A percentile compares a stretch with the other conserved stretches of the same genome.
Conservation (phyloP, 1,140 invertebrate species). For the Tetragnatha versicolor region DNA sequence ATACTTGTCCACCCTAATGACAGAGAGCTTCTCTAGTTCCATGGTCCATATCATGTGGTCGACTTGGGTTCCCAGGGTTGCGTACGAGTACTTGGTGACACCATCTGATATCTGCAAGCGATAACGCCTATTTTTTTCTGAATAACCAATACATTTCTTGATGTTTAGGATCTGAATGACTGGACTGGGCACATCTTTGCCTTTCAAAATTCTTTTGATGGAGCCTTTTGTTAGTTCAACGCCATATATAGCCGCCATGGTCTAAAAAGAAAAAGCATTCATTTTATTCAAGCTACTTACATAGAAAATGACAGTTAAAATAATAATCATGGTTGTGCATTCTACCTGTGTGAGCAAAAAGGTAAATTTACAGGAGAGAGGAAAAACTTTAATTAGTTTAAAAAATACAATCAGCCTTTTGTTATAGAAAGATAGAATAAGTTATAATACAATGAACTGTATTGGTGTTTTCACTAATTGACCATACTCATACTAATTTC, state of each 20-base stretch:
- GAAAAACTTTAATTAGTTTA: no score
- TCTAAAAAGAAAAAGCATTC: conserved; percentile 13
- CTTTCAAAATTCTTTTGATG: conserved; percentile 32
- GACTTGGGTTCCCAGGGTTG: conserved; percentile 88
- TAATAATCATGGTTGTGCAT: no score
- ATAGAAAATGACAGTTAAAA: no score
- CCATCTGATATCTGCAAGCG: conserved; percentile 87
- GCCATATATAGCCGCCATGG: conserved; percentile 5
- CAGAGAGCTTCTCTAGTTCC: conserved; percentile 75
- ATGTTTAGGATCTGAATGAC: conserved; percentile 66
- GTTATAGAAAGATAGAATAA: no score
- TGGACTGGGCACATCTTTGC: conserved; percentile 29
- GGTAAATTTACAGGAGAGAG: no score
- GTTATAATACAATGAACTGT: no score
- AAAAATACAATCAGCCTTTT: no score
- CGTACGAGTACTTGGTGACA: conserved; percentile 80
- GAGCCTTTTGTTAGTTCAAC: conserved; percentile 9
- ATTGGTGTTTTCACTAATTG: no score
- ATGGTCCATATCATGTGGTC: conserved; percentile 76
- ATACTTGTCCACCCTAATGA: conserved; percentile 80
- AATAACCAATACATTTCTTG: conserved; percentile 71
- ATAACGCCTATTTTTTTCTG: conserved; percentile 81
- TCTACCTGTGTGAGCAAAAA: no score
- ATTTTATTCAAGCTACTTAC: no score
- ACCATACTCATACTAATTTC: no score